Evolutionary conservation across 2,113 vertebrate species (phyloP).

Genomic region (Diadophis punctatus): DNA sequence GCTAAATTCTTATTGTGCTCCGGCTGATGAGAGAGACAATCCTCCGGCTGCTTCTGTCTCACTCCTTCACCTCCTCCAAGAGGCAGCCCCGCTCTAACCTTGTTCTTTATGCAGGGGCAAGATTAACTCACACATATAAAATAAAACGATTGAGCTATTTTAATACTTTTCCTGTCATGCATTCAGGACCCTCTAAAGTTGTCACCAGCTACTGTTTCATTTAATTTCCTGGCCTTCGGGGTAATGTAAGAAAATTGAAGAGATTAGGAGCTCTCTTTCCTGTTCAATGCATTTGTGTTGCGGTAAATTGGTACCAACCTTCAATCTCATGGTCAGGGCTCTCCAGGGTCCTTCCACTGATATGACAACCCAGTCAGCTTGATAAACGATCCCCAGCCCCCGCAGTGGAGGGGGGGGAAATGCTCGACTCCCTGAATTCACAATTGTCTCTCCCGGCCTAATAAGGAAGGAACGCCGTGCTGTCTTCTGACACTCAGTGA

Average conservation of each 20-base stretch:
- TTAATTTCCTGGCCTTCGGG: slow-evolving; percentile 73
- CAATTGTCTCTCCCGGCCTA: slow-evolving; percentile 28
- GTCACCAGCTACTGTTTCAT: slow-evolving; percentile 69
- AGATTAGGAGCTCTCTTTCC: slow-evolving; percentile 70
- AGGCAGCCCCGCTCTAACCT: slow-evolving; percentile 46
- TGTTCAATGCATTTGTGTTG: slow-evolving; percentile 70
- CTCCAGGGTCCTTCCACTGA: slow-evolving; percentile 68
- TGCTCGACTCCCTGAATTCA: slow-evolving; percentile 34
- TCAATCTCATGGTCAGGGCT: slow-evolving; percentile 69
- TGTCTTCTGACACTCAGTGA: slow-evolving; percentile 13
- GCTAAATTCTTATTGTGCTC: not conserved
- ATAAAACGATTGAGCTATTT: slow-evolving; percentile 68
- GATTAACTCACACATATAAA: slow-evolving; percentile 56
- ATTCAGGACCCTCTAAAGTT: slow-evolving; percentile 65
- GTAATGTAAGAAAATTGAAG: slow-evolving; percentile 75
- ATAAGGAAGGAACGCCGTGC: slow-evolving; percentile 35
- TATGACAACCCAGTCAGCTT: slow-evolving; percentile 68
- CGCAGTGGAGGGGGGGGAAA: slow-evolving; percentile 5
- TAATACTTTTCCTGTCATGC: slow-evolving; percentile 67
- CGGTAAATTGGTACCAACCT: slow-evolving; percentile 69
- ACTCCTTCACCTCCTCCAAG: slow-evolving; percentile 33
- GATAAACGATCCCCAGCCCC: slow-evolving; percentile 64
- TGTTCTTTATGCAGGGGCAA: slow-evolving; percentile 48
- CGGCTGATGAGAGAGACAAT: slow-evolving; percentile 20
- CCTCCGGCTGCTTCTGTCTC: slow-evolving; percentile 14